Percentiles rank a stretch among this genome's conserved stretches.
Evolutionary conservation across 53 echinoderm and acorn worm genomes (phyloP).

Genomic region (Temnopleurus reevesii): DNA sequence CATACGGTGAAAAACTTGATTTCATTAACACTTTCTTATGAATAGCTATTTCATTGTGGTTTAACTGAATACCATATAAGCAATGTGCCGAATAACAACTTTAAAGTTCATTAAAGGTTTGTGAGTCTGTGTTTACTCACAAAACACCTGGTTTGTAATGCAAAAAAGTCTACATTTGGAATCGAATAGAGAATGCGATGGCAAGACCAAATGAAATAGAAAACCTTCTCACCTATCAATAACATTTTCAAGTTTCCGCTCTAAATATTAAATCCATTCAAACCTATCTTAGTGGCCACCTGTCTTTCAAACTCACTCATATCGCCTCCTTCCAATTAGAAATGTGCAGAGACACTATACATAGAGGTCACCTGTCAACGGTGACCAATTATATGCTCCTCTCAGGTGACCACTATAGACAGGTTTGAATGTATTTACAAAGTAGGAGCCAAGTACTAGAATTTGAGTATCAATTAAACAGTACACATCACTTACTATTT

Average conservation of each 20-base stretch:
- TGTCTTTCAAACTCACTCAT: not conserved
- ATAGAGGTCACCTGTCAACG: not conserved
- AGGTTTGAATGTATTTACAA: no score
- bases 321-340: not conserved
- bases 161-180: not conserved
- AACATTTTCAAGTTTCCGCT: not conserved
- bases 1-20: not conserved
- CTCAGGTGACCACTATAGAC: no score
- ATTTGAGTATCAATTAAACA: no score
- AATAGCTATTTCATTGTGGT: constrained; percentile 1
- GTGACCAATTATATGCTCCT: not conserved
- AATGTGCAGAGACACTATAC: not conserved
- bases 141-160: not conserved
- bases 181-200: constrained; percentile 11
- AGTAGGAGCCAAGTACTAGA: no score
- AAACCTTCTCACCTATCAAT: not conserved
- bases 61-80: constrained; percentile 3
- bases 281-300: not conserved
- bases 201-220: constrained; percentile 16
- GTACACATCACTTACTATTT: no score
- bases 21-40: not conserved
- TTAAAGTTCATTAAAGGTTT: not conserved
- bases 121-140: not conserved
- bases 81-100: not conserved
- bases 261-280: not conserved